These are phyloP conservation scores for Sarotherodon lohbergeri DNA, from an alignment of 2,113 vertebrate species.

Conservation along the genomic window DNA sequence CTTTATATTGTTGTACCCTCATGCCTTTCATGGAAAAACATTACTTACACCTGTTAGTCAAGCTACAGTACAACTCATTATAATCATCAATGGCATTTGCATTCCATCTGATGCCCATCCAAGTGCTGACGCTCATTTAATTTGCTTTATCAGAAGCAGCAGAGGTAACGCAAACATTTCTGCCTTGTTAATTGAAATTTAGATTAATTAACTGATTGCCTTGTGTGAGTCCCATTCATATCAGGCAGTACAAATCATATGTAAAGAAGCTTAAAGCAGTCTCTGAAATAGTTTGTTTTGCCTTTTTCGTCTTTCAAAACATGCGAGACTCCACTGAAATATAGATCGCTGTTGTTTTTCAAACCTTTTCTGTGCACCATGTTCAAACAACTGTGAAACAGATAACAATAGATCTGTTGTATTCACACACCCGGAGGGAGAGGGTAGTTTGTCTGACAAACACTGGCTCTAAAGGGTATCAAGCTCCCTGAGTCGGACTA, in stretches of 20 bases:
- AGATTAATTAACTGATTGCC: slow-evolving; percentile 37
- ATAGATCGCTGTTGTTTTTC: not conserved
- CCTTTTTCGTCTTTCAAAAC: not conserved
- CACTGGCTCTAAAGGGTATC: not conserved
- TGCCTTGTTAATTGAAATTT: slow-evolving; percentile 42
- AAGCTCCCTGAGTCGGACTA: not conserved
- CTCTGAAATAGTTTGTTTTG: not conserved
- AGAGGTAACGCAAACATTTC: slow-evolving; percentile 40
- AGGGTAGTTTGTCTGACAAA: not conserved
- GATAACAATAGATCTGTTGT: not conserved
- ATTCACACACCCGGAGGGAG: not conserved
- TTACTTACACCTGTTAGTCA: not conserved
- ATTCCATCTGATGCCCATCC: slow-evolving; percentile 12
- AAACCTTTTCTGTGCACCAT: not conserved
- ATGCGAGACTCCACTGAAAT: not conserved
- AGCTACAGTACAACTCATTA: not conserved
- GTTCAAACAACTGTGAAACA: slow-evolving; percentile 2
- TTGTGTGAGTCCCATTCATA: not conserved
- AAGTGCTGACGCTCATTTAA: slow-evolving; percentile 21
- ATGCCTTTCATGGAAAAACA: not conserved
- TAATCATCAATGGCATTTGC: slow-evolving; percentile 7
- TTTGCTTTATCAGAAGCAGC: slow-evolving; percentile 30
- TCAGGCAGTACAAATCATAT: not conserved
- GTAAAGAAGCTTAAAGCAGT: not conserved
- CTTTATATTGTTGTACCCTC: not conserved